These are phyloP conservation scores for Gadus macrocephalus DNA, from an alignment of 2,113 vertebrate genomes.

Conservation along the genomic window DNA sequence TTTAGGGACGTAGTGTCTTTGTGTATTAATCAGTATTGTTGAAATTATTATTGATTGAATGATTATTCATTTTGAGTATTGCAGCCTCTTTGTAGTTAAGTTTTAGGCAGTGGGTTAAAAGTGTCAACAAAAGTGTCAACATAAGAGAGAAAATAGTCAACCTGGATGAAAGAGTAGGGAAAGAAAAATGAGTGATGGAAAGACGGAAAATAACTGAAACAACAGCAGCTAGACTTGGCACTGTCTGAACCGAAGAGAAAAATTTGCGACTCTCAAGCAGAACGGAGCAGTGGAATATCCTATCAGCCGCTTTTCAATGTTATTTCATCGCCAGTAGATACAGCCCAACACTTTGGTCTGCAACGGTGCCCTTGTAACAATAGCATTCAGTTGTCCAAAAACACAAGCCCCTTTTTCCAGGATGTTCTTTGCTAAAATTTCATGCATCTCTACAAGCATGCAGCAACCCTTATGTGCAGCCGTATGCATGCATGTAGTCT, in stretches of 20 bases:
- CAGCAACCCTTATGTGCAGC: slow-evolving; percentile 16
- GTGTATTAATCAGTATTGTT: too few relatives aligned
- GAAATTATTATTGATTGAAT: too few relatives aligned
- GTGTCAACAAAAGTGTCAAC: slow-evolving; percentile 33
- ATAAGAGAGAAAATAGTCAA: background rate
- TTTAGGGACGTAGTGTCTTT: too few relatives aligned
- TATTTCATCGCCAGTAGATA: background rate
- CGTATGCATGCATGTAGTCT: slow-evolving; percentile 19
- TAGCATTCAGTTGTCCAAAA: background rate
- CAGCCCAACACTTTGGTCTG: slow-evolving; percentile 17
- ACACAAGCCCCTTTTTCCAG: too few relatives aligned
- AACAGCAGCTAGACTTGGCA: slow-evolving; percentile 34
- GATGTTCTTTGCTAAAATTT: too few relatives aligned
- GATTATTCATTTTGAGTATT: too few relatives aligned
- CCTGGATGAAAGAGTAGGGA: background rate
- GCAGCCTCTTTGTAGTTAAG: too few relatives aligned
- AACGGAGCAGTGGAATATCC: too few relatives aligned
- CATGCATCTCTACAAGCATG: too few relatives aligned
- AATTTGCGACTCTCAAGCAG: slow-evolving; percentile 10
- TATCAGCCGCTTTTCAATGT: too few relatives aligned
- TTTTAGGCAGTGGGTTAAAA: slow-evolving; percentile 24
- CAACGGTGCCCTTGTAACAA: slow-evolving; percentile 33
- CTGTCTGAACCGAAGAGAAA: slow-evolving; percentile 40
- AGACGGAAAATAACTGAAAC: slow-evolving; percentile 24
- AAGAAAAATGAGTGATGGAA: background rate